phyloP scores from a whole-genome alignment of 2,888 invertebrate species.

The Harpagoxenus sublaevis region DNA sequence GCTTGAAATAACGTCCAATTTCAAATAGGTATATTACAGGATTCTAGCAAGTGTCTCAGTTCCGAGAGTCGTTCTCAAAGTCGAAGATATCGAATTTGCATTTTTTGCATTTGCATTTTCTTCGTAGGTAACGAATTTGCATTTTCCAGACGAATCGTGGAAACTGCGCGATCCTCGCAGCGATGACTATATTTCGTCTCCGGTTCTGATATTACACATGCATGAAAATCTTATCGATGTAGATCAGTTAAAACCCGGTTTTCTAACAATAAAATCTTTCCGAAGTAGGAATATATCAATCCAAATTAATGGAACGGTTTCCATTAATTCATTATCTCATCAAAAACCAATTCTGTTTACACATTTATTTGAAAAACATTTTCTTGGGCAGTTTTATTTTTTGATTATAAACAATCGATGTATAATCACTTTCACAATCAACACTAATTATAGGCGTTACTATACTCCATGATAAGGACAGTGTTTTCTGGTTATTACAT shows the following conservation, averaged over 20 bases:
- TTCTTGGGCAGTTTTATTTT: not conserved
- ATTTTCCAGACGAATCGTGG: conserved; percentile 32
- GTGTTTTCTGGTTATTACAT: not conserved
- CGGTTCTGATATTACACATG: not conserved
- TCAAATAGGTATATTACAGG: conserved; percentile 61
- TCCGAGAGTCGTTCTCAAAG: conserved; percentile 32
- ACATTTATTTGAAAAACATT: not conserved
- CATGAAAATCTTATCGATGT: conserved; percentile 28
- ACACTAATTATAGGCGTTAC: not conserved
- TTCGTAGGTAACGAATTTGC: conserved; percentile 29
- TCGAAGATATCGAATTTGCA: conserved; percentile 50
- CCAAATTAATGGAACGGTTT: not conserved
- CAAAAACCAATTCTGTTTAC: not conserved
- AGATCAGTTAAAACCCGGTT: not conserved
- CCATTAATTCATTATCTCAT: too few species aligned
- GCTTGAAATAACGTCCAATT: conserved; percentile 68
- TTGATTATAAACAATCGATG: not conserved
- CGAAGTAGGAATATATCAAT: not conserved
- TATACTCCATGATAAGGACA: not conserved
- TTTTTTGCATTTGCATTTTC: conserved; percentile 52
- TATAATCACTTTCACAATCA: not conserved
- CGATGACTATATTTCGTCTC: conserved; percentile 13
- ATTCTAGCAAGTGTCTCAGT: conserved; percentile 3
- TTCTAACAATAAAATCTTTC: not conserved
- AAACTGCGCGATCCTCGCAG: conserved; percentile 1